Conservation (phyloP, 2,888 invertebrate species). For the Cepaea hortensis region DNA sequence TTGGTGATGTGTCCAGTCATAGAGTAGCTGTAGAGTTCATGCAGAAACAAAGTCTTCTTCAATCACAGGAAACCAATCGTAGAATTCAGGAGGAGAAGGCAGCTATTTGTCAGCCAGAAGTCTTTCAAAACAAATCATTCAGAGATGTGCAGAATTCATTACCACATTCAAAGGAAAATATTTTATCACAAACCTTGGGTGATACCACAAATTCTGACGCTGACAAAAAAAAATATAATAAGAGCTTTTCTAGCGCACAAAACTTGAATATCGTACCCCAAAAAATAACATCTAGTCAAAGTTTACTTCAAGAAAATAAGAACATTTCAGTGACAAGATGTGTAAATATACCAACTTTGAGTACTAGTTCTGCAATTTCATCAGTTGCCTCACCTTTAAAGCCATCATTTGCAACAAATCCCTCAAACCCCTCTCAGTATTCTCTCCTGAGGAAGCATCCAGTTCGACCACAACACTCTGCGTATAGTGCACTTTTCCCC, state of each 20-base stretch:
- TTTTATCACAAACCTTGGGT: not conserved
- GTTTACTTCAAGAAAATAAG: not conserved
- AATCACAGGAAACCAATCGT: conserved; percentile 58
- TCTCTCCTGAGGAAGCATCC: not conserved
- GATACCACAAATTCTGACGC: not conserved
- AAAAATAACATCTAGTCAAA: not conserved
- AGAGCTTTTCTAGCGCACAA: not conserved
- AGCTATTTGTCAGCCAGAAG: not conserved
- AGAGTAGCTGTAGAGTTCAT: conserved; percentile 65
- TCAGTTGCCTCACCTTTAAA: not conserved
- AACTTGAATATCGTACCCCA: not conserved
- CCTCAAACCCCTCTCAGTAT: not conserved
- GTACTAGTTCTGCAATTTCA: not conserved
- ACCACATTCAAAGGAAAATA: not conserved
- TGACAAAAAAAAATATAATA: not conserved
- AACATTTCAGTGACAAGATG: not conserved
- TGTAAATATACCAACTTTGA: not conserved
- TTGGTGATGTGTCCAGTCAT: conserved; percentile 66
- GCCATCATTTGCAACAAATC: not conserved
- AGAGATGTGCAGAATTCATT: not conserved
- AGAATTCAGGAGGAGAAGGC: conserved; percentile 47
- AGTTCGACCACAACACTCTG: conserved; percentile 18
- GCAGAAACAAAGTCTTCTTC: conserved; percentile 63
- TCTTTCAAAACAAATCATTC: not conserved
- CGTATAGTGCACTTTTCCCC: conserved; percentile 45